These are phyloP conservation scores for Brachyptera putata DNA, from an alignment of 2,888 invertebrate genomes.

Conservation along the genomic window DNA sequence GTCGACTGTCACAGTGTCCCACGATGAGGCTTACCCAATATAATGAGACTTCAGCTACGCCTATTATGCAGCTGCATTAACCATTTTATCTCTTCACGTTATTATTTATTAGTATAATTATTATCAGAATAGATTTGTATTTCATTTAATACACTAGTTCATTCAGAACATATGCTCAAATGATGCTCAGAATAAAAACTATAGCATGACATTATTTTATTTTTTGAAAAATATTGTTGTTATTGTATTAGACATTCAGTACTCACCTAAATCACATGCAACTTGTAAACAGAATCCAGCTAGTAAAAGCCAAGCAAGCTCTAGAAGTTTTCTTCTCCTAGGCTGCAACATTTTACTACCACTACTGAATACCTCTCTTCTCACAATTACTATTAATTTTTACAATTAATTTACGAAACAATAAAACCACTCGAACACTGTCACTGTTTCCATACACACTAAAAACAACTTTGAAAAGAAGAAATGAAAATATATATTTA, in stretches of 20 bases:
- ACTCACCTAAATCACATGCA: constrained; percentile 13
- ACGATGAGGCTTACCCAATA: too few relatives aligned
- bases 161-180: too few relatives aligned
- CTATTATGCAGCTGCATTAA: too few relatives aligned
- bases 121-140: too few relatives aligned
- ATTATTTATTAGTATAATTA: too few relatives aligned
- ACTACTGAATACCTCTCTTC: not conserved
- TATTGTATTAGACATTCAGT: too few relatives aligned
- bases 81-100: too few relatives aligned
- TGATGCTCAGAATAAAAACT: not conserved
- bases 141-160: too few relatives aligned
- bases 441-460: constrained; percentile 10
- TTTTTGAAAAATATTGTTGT: not conserved
- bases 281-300: not conserved
- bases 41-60: too few relatives aligned
- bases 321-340: constrained; percentile 5
- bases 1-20: too few relatives aligned
- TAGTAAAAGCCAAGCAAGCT: not conserved
- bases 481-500: too few relatives aligned
- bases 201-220: too few relatives aligned
- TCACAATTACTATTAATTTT: not conserved
- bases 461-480: not conserved
- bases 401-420: not conserved
- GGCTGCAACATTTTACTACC: constrained; percentile 11
- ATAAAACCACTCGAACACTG: not conserved